Percentiles rank a stretch among this genome's conserved stretches.
These are phyloP conservation scores for Silurus asotus DNA, from an alignment of 2,113 vertebrate genomes.

Conservation along the genomic window DNA sequence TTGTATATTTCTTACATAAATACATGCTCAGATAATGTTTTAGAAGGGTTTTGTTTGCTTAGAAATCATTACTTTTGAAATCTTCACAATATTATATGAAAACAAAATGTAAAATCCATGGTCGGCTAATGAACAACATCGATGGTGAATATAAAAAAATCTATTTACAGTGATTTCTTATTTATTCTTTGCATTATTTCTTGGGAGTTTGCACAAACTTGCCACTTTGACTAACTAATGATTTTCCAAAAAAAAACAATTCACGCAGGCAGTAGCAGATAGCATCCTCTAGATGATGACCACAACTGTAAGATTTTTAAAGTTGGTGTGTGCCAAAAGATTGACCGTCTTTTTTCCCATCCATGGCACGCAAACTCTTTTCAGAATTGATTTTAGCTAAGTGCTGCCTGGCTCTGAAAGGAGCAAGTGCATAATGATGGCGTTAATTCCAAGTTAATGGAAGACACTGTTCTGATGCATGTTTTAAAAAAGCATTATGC, in stretches of 20 bases:
- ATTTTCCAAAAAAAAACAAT: background rate
- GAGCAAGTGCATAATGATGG: constrained; percentile 26
- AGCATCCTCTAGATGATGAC: background rate
- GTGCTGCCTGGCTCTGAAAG: constrained; percentile 14
- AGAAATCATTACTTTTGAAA: too few species aligned
- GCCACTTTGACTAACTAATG: background rate
- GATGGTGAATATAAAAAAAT: background rate
- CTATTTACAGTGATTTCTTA: background rate
- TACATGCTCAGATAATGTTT: too few species aligned
- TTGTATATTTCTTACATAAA: too few species aligned
- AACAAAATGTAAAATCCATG: background rate
- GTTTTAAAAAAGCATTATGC: constrained; percentile 39
- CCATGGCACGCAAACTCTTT: background rate
- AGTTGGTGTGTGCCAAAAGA: background rate
- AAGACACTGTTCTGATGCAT: constrained; percentile 15
- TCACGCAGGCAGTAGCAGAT: background rate
- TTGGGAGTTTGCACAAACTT: background rate
- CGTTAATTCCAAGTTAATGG: constrained; percentile 38
- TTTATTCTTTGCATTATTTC: background rate
- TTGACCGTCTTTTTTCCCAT: background rate
- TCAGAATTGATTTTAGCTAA: constrained; percentile 22
- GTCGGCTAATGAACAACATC: background rate
- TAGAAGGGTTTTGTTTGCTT: too few species aligned
- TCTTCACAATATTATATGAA: too few species aligned
- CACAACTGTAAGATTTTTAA: constrained; percentile 4